A percentile compares a stretch with the other conserved stretches of the same genome.
Evolutionary conservation across 2,888 invertebrate species (phyloP).

Genomic region (Xestia ashworthii): DNA sequence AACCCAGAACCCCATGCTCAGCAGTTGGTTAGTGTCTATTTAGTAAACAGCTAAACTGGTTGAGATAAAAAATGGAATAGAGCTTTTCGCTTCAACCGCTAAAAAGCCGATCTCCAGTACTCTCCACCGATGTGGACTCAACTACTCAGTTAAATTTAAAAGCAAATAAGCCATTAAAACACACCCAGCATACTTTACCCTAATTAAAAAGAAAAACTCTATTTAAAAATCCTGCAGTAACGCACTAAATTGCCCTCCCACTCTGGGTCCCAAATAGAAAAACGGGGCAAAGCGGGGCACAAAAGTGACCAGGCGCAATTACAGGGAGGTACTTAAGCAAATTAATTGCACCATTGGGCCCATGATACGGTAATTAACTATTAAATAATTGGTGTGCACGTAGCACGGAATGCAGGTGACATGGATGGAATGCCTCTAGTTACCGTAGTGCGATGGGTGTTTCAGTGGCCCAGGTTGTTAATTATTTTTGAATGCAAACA

Average conservation of each 20-base stretch:
- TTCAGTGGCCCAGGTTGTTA: neutral
- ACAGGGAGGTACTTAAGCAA: constrained; percentile 42
- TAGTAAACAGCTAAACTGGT: neutral
- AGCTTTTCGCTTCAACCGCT: neutral
- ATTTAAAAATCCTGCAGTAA: constrained; percentile 27
- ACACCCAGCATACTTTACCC: constrained; percentile 1
- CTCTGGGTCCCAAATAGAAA: constrained; percentile 23
- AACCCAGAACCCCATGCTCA: too few relatives aligned
- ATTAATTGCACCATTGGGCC: constrained; percentile 47
- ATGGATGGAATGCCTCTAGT: neutral
- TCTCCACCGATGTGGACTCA: neutral
- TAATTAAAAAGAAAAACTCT: constrained; percentile 22
- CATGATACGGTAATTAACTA: constrained; percentile 48
- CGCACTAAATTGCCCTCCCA: constrained; percentile 8
- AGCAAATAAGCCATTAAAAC: constrained; percentile 16
- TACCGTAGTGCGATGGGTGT: neutral
- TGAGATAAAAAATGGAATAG: neutral
- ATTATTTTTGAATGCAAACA: neutral
- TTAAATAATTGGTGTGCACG: constrained; percentile 45
- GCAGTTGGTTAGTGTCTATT: too few relatives aligned
- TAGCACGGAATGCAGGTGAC: constrained; percentile 32
- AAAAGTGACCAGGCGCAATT: constrained; percentile 42
- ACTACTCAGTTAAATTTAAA: neutral
- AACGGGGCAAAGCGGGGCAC: neutral
- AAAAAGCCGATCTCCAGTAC: neutral